Evolutionary conservation across 1,140 invertebrate species (phyloP).

Genomic region (Anagrus nilaparvatae): DNA sequence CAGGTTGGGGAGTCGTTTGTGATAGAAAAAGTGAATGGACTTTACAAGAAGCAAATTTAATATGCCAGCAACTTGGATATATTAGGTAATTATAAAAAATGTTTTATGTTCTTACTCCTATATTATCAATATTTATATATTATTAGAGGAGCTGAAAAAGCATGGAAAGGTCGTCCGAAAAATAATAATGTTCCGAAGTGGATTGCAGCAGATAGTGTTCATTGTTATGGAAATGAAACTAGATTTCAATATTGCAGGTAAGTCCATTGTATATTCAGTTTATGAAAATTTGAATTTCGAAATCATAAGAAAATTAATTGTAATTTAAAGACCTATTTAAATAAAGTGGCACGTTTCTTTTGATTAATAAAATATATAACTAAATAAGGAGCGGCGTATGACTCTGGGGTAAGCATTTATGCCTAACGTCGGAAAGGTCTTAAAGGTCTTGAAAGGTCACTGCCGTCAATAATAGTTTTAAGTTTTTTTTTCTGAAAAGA

Average conservation of each 20-base stretch:
- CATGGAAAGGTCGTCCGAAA: conserved; percentile 42
- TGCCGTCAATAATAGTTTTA: too few relatives aligned
- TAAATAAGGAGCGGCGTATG: too few relatives aligned
- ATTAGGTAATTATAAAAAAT: conserved; percentile 30
- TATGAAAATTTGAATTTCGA: too few relatives aligned
- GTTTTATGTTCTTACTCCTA: conserved; percentile 1
- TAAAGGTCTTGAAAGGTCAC: too few relatives aligned
- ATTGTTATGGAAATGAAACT: conserved; percentile 44
- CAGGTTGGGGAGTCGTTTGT: conserved; percentile 46
- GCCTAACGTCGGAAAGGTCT: too few relatives aligned
- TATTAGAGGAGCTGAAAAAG: conserved; percentile 42
- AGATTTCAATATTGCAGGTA: conserved; percentile 41
- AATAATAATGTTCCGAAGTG: conserved; percentile 25
- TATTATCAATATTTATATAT: too few relatives aligned
- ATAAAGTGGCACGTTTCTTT: too few relatives aligned
- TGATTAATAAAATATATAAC: too few relatives aligned
- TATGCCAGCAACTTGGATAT: conserved; percentile 48
- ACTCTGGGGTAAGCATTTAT: too few relatives aligned
- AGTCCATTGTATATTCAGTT: conserved; percentile 14
- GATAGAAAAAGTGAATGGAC: conserved; percentile 43
- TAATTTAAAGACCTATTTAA: too few relatives aligned
- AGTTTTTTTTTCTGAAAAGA: too few relatives aligned
- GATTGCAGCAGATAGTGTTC: conserved; percentile 35
- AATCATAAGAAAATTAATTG: too few relatives aligned
- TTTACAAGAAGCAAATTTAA: conserved; percentile 42